Evolutionary conservation across 1,140 invertebrate genomes (phyloP).

Genomic region (Lepidurus couesii): DNA sequence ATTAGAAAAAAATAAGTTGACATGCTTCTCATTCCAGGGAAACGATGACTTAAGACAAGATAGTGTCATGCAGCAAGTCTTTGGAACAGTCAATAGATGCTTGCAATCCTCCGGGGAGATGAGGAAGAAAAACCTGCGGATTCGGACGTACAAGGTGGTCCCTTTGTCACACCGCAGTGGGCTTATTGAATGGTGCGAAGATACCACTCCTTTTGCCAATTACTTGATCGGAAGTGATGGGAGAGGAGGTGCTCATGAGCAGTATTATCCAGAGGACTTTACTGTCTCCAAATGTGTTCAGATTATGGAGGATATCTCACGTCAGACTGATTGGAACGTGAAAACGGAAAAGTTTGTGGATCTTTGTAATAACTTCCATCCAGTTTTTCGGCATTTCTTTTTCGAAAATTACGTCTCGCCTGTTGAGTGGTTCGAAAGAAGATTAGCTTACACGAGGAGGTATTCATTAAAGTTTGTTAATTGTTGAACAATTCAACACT

Average conservation of each 20-base stretch:
- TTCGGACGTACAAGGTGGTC: constrained; percentile 88
- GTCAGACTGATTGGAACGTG: neutral
- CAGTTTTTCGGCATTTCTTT: constrained; percentile 88
- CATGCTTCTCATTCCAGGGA: constrained; percentile 52
- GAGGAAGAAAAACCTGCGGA: constrained; percentile 60
- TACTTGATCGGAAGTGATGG: constrained; percentile 44
- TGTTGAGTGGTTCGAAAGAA: constrained; percentile 76
- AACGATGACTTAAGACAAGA: constrained; percentile 90
- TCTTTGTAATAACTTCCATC: constrained; percentile 69
- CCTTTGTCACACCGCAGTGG: constrained; percentile 77
- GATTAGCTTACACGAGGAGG: constrained; percentile 63
- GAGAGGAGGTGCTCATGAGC: neutral
- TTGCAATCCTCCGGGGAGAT: constrained; percentile 66
- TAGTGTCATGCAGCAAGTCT: constrained; percentile 95
- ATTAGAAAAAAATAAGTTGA: neutral
- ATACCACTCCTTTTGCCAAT: constrained; percentile 60
- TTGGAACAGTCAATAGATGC: constrained; percentile 69
- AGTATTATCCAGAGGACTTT: neutral
- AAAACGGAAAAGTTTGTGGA: constrained; percentile 51
- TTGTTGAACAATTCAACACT: neutral
- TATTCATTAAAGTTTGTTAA: neutral
- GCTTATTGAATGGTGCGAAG: constrained; percentile 86
- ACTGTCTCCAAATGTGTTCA: neutral
- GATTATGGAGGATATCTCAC: constrained; percentile 4
- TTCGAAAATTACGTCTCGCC: constrained; percentile 75